Evolutionary conservation across 53 echinoderm and acorn worm species (phyloP).

Genomic region (Crossaster papposus): DNA sequence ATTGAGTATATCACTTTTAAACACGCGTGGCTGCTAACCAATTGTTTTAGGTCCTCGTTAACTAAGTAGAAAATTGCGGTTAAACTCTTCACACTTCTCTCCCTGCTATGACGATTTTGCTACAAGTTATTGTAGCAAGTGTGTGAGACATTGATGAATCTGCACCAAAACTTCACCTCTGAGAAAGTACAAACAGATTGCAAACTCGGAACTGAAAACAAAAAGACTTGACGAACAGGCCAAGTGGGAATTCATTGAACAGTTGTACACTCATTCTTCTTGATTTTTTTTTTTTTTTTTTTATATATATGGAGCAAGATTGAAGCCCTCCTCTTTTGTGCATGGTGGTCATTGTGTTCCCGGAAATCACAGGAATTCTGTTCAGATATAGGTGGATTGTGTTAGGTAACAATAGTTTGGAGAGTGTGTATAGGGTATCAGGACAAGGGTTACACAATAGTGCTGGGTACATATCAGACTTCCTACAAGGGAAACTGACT

Average conservation of each 20-base stretch:
- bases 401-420: no score
- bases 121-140: slow-evolving; percentile 15
- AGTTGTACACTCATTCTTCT: background rate
- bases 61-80: background rate
- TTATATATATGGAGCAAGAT: no score
- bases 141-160: slow-evolving; percentile 45
- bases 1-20: background rate
- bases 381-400: no score
- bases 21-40: background rate
- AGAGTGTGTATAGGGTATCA: no score
- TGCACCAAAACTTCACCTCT: background rate
- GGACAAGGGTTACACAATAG: no score
- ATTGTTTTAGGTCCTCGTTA: background rate
- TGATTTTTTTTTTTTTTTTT: slow-evolving; percentile 3
- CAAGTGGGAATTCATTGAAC: slow-evolving; percentile 4
- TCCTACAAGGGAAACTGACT: no score
- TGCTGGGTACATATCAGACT: no score
- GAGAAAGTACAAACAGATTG: slow-evolving; percentile 26
- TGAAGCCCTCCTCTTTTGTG: no score
- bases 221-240: background rate
- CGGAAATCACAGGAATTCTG: no score
- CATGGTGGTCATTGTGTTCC: no score
- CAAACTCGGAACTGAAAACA: background rate
- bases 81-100: background rate
- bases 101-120: background rate